Percentiles rank a stretch among this genome's conserved stretches.
These are phyloP conservation scores for Acanthococcus lagerstroemiae DNA, from an alignment of 2,888 invertebrate species.

Conservation along the genomic window DNA sequence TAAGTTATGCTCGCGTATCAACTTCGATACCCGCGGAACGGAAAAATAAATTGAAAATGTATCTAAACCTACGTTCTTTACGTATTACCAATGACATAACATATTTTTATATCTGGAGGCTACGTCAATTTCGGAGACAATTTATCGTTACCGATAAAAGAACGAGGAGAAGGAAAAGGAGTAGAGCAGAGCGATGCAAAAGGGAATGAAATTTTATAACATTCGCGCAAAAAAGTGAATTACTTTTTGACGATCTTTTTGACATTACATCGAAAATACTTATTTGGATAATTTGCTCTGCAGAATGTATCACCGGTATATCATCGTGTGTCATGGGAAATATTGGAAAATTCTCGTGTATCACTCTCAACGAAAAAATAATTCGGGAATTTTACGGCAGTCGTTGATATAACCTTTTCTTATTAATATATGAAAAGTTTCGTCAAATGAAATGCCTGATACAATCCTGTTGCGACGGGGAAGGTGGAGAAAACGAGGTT, in stretches of 20 bases:
- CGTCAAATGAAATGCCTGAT: too few species aligned
- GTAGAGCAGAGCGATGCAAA: not conserved
- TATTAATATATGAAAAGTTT: not conserved
- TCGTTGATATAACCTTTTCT: not conserved
- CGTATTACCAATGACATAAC: conserved; percentile 27
- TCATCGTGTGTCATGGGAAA: too few species aligned
- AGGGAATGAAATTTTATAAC: conserved; percentile 20
- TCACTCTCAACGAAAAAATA: not conserved
- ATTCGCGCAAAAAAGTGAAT: conserved; percentile 18
- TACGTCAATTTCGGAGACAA: conserved; percentile 27
- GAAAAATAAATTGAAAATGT: conserved; percentile 29
- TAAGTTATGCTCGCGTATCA: conserved; percentile 23
- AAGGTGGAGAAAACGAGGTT: too few species aligned
- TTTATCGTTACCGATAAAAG: conserved; percentile 26
- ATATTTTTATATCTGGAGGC: conserved; percentile 22
- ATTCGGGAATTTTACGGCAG: not conserved
- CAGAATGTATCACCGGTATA: too few species aligned
- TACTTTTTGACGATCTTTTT: conserved; percentile 11
- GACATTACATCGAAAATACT: too few species aligned
- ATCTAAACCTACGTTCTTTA: conserved; percentile 25
- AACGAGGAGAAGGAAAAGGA: not conserved
- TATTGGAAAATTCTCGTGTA: too few species aligned
- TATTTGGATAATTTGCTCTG: too few species aligned
- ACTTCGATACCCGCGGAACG: not conserved
- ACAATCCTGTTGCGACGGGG: too few species aligned